These are phyloP conservation scores for Garra rufa DNA, from an alignment of 2,113 vertebrate species.

Conservation along the genomic window DNA sequence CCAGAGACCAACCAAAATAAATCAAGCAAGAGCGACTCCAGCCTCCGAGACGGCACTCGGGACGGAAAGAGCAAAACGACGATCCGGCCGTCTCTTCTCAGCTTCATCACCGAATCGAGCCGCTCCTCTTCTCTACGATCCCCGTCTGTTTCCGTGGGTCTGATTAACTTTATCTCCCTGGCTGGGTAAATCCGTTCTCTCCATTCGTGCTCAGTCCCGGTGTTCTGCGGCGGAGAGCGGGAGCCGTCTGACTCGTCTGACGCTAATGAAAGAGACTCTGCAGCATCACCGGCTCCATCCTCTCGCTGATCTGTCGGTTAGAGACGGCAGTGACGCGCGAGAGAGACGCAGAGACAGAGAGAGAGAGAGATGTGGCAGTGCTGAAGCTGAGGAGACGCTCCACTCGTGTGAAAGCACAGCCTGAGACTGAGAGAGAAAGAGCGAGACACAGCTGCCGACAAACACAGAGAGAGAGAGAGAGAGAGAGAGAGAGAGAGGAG, in stretches of 20 bases:
- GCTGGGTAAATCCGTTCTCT: background rate
- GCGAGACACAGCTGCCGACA: slow-evolving; percentile 12
- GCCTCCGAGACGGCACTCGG: background rate
- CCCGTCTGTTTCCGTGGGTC: background rate
- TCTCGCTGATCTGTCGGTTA: background rate
- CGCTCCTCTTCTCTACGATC: background rate
- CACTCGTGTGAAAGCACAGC: slow-evolving; percentile 71
- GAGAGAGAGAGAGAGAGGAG: background rate
- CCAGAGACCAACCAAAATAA: slow-evolving; percentile 55
- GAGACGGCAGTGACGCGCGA: background rate
- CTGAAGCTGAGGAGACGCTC: slow-evolving; percentile 61
- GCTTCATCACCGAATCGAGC: background rate
- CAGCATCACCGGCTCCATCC: slow-evolving; percentile 20
- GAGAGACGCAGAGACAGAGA: slow-evolving; percentile 9
- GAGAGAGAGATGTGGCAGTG: slow-evolving; percentile 46
- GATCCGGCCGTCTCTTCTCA: slow-evolving; percentile 27
- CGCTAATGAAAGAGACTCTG: background rate
- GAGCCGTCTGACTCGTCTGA: background rate
- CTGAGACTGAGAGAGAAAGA: slow-evolving; percentile 59
- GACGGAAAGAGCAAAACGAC: background rate
- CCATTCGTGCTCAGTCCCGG: background rate
- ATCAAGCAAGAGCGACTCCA: background rate
- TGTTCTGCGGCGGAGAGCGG: background rate
- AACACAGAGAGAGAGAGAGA: slow-evolving; percentile 1
- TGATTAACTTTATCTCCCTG: background rate